These are phyloP conservation scores for Camarhynchus parvulus DNA, from an alignment of 2,113 vertebrate genomes.

Conservation along the genomic window DNA sequence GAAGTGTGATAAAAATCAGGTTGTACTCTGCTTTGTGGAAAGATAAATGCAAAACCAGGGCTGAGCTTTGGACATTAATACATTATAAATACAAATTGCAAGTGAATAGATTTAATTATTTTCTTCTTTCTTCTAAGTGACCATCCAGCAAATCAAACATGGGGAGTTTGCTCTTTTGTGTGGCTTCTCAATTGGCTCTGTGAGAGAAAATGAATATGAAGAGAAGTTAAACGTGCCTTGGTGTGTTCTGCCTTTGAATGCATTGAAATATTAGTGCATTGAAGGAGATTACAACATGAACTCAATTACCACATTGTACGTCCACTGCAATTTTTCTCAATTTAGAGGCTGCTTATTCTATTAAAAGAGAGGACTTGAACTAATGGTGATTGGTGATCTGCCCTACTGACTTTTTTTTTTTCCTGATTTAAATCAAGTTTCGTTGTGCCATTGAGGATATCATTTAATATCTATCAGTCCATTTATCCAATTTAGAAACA, in stretches of 20 bases:
- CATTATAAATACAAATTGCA: neutral
- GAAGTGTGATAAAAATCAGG: neutral
- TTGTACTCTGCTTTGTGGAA: neutral
- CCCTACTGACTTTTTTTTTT: neutral
- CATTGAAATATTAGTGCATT: neutral
- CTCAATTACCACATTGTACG: conserved; percentile 30
- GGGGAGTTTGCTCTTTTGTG: neutral
- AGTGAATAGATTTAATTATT: neutral
- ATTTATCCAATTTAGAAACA: neutral
- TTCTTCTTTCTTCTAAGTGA: neutral
- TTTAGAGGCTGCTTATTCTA: conserved; percentile 43
- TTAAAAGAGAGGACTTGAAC: conserved; percentile 9
- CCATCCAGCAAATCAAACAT: neutral
- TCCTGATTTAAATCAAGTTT: conserved; percentile 30
- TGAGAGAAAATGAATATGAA: neutral
- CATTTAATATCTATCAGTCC: conserved; percentile 30
- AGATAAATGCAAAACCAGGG: neutral
- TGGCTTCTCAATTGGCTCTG: neutral
- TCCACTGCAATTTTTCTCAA: conserved; percentile 50
- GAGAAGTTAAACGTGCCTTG: neutral
- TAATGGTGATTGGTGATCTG: conserved; percentile 53
- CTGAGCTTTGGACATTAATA: neutral
- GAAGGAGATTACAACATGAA: conserved; percentile 27
- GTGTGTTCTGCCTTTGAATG: neutral
- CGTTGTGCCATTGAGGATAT: neutral